A percentile compares a stretch with the other conserved stretches of the same genome.
Evolutionary conservation across 37 sponge, comb jelly and placozoan species (phyloP).

Genomic region (Beroe ovata): DNA sequence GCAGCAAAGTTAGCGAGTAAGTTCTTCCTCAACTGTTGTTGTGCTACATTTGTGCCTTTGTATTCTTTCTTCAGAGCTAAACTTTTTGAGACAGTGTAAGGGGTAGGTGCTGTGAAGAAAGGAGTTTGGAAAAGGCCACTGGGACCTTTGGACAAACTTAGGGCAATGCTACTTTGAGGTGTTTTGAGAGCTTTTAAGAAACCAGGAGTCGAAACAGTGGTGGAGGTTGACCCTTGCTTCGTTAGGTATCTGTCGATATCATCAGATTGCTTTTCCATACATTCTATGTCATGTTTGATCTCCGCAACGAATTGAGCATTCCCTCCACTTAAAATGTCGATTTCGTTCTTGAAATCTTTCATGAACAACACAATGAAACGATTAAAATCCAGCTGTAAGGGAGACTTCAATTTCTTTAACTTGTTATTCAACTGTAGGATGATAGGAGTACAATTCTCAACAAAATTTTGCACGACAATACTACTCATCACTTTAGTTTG

Average conservation of each 20-base stretch:
- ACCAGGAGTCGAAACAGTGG: not conserved
- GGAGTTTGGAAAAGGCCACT: not conserved
- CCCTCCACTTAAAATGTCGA: slow-evolving; percentile 10
- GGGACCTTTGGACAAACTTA: not conserved
- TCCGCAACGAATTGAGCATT: slow-evolving; percentile 45
- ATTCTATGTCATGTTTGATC: slow-evolving; percentile 8
- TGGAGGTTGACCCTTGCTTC: not conserved
- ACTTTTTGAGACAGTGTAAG: slow-evolving; percentile 13
- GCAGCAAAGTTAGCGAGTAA: not conserved
- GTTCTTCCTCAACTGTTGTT: not conserved
- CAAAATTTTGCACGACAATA: slow-evolving; percentile 15
- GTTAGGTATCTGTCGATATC: not conserved
- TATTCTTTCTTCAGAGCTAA: not conserved
- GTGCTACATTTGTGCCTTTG: not conserved
- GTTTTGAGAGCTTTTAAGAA: slow-evolving; percentile 11
- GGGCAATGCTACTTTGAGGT: not conserved
- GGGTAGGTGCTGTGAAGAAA: slow-evolving; percentile 30
- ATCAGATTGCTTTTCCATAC: not conserved
- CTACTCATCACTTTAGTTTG: slow-evolving; percentile 38
- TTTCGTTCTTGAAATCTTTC: slow-evolving; percentile 36
- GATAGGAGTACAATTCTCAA: slow-evolving; percentile 50
- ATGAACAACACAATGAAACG: slow-evolving; percentile 1
- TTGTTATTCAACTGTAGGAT: not conserved
- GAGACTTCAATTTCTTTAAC: slow-evolving; percentile 13
- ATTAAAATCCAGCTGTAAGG: slow-evolving; percentile 4